Percentiles rank a stretch among this genome's conserved stretches.
Evolutionary conservation across 37 sponge, comb jelly and placozoan species (phyloP).

Genomic region (Bolinopsis microptera): DNA sequence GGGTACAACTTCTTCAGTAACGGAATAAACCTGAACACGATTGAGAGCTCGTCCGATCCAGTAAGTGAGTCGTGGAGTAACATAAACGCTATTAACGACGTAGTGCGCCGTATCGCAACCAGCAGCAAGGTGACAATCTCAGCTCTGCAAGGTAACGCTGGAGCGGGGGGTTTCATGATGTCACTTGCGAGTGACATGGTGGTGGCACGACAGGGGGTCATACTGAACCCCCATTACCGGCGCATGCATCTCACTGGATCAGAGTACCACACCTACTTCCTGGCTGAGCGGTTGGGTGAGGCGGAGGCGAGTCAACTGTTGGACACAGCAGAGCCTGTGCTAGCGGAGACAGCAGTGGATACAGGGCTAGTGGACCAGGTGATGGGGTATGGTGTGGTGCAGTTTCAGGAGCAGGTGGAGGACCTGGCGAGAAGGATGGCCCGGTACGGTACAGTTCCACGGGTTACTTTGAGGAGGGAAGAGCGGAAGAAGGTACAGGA

Average conservation of each 20-base stretch:
- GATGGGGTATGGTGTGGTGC: too few relatives aligned
- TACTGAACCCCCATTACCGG: slow-evolving; percentile 66
- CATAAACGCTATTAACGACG: too few relatives aligned
- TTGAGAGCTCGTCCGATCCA: too few relatives aligned
- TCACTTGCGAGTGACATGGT: slow-evolving; percentile 63
- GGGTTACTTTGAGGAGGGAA: too few relatives aligned
- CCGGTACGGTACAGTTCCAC: too few relatives aligned
- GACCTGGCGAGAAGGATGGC: too few relatives aligned
- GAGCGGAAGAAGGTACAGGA: too few relatives aligned
- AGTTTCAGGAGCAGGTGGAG: too few relatives aligned
- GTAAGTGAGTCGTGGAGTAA: too few relatives aligned
- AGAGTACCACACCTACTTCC: slow-evolving; percentile 66
- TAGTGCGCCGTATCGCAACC: too few relatives aligned
- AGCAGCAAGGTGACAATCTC: slow-evolving; percentile 46
- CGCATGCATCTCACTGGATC: slow-evolving; percentile 59
- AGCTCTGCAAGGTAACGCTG: slow-evolving; percentile 31
- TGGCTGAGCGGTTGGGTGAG: slow-evolving; percentile 49
- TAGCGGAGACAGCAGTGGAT: not conserved
- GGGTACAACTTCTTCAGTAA: too few relatives aligned
- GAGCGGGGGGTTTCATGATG: slow-evolving; percentile 68
- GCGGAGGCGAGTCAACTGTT: not conserved
- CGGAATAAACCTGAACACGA: too few relatives aligned
- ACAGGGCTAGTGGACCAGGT: slow-evolving; percentile 62
- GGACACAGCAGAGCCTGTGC: slow-evolving; percentile 17
- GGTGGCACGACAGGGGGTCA: not conserved